A percentile compares a stretch with the other conserved stretches of the same genome.
phyloP scores from a whole-genome alignment of 2,888 invertebrate species.

The Yponomeuta malinellus region DNA sequence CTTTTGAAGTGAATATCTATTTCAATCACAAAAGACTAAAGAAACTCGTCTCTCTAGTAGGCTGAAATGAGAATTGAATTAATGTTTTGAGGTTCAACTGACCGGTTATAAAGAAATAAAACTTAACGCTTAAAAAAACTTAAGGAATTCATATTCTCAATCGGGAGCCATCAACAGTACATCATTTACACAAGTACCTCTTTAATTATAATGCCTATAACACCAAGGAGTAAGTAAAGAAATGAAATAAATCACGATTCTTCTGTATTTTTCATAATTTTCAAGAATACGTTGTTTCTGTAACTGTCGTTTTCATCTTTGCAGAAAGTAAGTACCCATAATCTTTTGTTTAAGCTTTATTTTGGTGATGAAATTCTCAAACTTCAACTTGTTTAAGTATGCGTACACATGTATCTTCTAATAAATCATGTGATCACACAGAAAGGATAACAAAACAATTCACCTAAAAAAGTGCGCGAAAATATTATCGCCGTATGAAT shows the following conservation, averaged over 20 bases:
- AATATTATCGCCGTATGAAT: constrained; percentile 22
- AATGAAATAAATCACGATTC: background rate
- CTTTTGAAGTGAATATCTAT: constrained; percentile 33
- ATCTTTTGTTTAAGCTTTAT: no score
- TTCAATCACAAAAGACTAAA: constrained; percentile 38
- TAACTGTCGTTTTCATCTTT: background rate
- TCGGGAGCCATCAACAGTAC: background rate
- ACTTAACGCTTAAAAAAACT: background rate
- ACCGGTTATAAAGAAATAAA: constrained; percentile 7
- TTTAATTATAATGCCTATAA: background rate
- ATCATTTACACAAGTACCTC: background rate
- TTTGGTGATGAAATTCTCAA: no score
- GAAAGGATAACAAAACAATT: background rate
- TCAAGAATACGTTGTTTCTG: background rate
- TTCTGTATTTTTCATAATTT: background rate
- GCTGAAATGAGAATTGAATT: constrained; percentile 35
- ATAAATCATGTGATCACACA: background rate
- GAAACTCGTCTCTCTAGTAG: constrained; percentile 30
- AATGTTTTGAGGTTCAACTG: constrained; percentile 33
- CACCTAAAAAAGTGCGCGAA: background rate
- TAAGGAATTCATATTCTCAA: background rate
- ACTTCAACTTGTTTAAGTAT: no score
- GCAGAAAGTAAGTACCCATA: no score
- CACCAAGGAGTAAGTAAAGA: no score
- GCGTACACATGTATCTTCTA: background rate